Conservation (phyloP, 2,797 vertebrate genomes). For the Rhincodon typus region DNA sequence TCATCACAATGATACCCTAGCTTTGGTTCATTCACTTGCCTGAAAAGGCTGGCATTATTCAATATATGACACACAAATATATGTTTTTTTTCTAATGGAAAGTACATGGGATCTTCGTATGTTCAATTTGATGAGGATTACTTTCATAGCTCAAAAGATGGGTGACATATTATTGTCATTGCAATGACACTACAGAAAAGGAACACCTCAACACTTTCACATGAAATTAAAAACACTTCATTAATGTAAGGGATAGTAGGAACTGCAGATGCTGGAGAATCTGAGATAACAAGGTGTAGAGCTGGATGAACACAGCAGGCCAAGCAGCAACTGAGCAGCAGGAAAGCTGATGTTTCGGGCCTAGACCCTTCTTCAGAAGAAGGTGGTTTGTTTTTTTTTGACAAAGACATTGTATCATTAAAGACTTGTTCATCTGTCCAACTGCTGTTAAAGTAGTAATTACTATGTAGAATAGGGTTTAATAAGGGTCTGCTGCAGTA, state of each 20-base stretch:
- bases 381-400: neutral
- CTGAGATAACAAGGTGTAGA: no score
- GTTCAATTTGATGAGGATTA: neutral
- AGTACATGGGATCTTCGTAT: neutral
- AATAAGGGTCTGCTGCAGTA: neutral
- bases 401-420: no score
- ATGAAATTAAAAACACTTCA: neutral
- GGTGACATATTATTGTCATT: neutral
- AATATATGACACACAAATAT: neutral
- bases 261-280: no score
- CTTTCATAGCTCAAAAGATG: neutral
- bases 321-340: no score
- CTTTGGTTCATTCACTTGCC: neutral
- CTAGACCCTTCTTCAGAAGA: no score
- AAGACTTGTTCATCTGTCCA: no score
- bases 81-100: neutral
- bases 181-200: neutral
- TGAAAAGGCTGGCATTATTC: neutral
- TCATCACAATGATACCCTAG: neutral
- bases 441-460: neutral
- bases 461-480: neutral
- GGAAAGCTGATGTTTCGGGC: no score
- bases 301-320: no score
- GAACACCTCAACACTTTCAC: neutral
- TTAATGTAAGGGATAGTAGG: neutral